phyloP scores from a whole-genome alignment of 1,140 invertebrate species.

The Acromyrmex charruanus region DNA sequence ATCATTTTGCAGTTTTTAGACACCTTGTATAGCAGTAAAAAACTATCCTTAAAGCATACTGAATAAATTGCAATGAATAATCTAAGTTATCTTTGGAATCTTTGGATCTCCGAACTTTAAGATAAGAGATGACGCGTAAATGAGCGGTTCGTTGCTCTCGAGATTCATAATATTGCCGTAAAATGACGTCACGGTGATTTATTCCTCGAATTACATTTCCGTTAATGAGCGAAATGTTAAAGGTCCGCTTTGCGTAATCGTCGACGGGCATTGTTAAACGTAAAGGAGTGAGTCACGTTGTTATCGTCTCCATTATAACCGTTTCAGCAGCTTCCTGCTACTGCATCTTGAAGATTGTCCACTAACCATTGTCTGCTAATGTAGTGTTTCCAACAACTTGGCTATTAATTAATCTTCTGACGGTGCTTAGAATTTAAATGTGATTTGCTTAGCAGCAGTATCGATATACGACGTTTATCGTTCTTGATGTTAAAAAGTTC shows the following conservation, averaged over 20 bases:
- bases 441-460: not conserved
- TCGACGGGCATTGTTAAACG: conserved; percentile 39
- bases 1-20: no score
- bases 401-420: conserved; percentile 25
- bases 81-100: not conserved
- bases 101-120: conserved; percentile 22
- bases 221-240: conserved; percentile 52
- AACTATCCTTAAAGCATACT: not conserved
- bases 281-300: conserved; percentile 41
- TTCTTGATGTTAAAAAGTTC: conserved; percentile 7
- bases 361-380: not conserved
- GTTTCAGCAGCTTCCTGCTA: conserved; percentile 32
- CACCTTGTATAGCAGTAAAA: not conserved
- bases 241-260: conserved; percentile 68
- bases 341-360: not conserved
- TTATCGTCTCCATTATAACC: conserved; percentile 32
- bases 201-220: conserved; percentile 44
- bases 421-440: not conserved
- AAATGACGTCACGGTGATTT: conserved; percentile 34
- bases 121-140: not conserved
- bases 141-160: conserved; percentile 51
- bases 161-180: conserved; percentile 14
- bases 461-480: not conserved
- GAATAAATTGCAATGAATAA: not conserved
- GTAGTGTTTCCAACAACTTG: conserved; percentile 3